These are phyloP conservation scores for Calephelis nemesis DNA, from an alignment of 1,140 invertebrate species.

Conservation along the genomic window DNA sequence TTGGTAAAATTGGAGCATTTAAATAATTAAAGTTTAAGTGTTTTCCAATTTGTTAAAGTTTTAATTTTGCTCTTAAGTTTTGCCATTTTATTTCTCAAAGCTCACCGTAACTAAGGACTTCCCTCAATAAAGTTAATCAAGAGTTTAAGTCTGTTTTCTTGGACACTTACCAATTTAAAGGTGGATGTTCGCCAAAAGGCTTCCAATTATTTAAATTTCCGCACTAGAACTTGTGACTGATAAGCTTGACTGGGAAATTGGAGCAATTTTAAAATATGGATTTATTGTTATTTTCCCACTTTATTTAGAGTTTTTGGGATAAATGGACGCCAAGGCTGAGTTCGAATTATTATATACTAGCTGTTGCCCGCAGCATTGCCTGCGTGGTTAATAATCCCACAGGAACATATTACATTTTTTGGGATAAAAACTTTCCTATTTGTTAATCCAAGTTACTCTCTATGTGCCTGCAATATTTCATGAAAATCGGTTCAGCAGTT, in stretches of 20 bases:
- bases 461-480: too few relatives aligned
- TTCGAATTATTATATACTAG: too few relatives aligned
- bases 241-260: neutral
- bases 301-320: too few relatives aligned
- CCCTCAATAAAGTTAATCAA: conserved; percentile 15
- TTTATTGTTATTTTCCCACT: too few relatives aligned
- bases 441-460: too few relatives aligned
- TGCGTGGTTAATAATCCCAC: too few relatives aligned
- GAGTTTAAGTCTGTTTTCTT: conserved; percentile 12
- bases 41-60: neutral
- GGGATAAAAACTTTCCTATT: too few relatives aligned
- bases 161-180: conserved; percentile 5
- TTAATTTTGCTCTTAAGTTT: conserved; percentile 11
- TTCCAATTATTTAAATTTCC: conserved; percentile 12
- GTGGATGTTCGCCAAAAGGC: neutral
- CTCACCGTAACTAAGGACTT: conserved; percentile 7
- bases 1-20: neutral
- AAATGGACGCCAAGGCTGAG: too few relatives aligned
- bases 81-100: conserved; percentile 3
- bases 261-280: neutral
- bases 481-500: too few relatives aligned
- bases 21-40: neutral
- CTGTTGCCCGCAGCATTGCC: too few relatives aligned
- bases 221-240: neutral
- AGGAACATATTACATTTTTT: too few relatives aligned